Base-by-base conservation (phyloP, 1,140 invertebrate genomes). In the Aphelenchoides besseyi region DNA sequence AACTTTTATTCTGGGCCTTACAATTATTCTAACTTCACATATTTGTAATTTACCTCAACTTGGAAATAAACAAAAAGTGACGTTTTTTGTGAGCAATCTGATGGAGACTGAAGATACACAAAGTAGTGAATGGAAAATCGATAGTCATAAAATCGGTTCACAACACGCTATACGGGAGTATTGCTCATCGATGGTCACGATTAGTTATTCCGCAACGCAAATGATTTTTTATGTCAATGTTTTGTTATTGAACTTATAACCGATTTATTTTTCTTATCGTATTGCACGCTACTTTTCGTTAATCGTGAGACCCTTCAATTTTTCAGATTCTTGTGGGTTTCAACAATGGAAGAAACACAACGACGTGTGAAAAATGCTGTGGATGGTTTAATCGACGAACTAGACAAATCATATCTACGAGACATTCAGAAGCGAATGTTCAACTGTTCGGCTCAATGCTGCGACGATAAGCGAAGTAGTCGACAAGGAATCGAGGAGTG, bases 361-460 rank as follows among this genome's bases (percentile, higher is more conserved):
- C 35, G 35, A 23, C 29, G 68, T n/a, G 52, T 74, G n/a, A 74
- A 74, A 59, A 62, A 48, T 52, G 72, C 80, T 8, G 80, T 80
- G 33, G 80, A 80, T 64, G 72, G 66, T 54, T 61, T 83, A 52
- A 73, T 81, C 28, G 80, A 81, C 54, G 80, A 83, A 54, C 29
- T 81, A 55, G 81, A 81, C 54, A 73, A 69, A 29, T 71, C 23
- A 18, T 74, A 77, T 48, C 63, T 82, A 3, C 80, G 80, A 35
- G 76, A 82, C 59, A 72, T 84, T 59, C 80, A 82, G 66, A 62
- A 71, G 18, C 41, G 68, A 18, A 80, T 83, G 74, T 84, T 77
- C 30, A 41, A 54, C 2, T 82, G 80, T 37, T 78, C 82, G 0
- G 79, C 80, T 23, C 66, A 73, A 28, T 82, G 80, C 67, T 84